Percentiles rank a stretch among this genome's conserved stretches.
Evolutionary conservation across 2,797 vertebrate species (phyloP).

Genomic region (Nyctibius grandis): DNA sequence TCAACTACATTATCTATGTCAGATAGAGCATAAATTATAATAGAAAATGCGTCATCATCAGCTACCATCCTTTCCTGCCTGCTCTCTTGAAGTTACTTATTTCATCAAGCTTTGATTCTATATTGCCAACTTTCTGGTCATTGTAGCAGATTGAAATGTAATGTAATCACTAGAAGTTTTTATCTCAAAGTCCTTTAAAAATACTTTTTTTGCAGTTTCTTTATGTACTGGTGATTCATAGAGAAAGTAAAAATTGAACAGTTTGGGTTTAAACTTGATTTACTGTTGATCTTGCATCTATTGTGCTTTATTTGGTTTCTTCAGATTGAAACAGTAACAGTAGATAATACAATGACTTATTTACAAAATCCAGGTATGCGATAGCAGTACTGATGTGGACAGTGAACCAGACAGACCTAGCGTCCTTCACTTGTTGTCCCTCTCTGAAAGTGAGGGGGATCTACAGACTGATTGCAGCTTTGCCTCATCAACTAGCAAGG

Average conservation of each 20-base stretch:
- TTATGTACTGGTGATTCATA: neutral
- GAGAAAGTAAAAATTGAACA: neutral
- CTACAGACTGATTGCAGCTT: conserved; percentile 32
- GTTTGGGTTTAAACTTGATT: neutral
- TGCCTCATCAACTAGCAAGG: conserved; percentile 35
- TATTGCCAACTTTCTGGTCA: neutral
- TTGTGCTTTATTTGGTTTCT: neutral
- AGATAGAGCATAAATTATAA: neutral
- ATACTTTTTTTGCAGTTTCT: neutral
- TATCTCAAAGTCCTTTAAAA: neutral
- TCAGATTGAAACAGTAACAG: neutral
- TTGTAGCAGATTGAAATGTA: neutral
- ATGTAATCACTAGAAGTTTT: neutral
- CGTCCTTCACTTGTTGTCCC: neutral
- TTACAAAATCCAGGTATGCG: conserved; percentile 35
- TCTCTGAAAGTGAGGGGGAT: conserved; percentile 65
- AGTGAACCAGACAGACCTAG: conserved; percentile 64
- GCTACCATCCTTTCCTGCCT: neutral
- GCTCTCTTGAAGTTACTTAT: neutral
- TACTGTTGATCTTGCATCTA: neutral
- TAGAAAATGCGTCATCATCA: neutral
- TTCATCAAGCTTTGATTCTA: neutral
- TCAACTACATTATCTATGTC: neutral
- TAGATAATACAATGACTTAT: neutral
- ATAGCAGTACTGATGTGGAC: conserved; percentile 60